These are phyloP conservation scores for Xiphydria camelus DNA, from an alignment of 2,888 invertebrate species.

Conservation along the genomic window DNA sequence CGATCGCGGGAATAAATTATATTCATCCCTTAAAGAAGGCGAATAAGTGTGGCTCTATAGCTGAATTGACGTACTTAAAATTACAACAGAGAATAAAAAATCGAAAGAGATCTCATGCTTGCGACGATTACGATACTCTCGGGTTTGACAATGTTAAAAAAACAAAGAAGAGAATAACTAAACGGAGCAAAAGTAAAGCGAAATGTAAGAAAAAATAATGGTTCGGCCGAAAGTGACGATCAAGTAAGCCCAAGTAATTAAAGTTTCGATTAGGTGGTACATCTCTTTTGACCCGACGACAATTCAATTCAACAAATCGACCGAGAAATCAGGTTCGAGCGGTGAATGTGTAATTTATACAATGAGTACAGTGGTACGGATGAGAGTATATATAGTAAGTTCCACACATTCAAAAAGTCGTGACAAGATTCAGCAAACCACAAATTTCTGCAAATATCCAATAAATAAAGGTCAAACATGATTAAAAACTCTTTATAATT, in stretches of 20 bases:
- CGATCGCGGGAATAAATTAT: not conserved
- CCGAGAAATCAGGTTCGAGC: constrained; percentile 35
- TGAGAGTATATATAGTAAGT: constrained; percentile 44
- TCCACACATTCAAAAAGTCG: constrained; percentile 56
- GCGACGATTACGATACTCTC: constrained; percentile 28
- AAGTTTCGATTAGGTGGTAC: constrained; percentile 36
- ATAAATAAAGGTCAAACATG: constrained; percentile 52
- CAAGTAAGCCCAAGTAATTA: constrained; percentile 47
- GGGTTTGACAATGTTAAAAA: constrained; percentile 24
- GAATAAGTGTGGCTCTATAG: not conserved
- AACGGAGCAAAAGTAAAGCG: constrained; percentile 49
- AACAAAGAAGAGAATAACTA: constrained; percentile 32
- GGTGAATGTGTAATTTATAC: constrained; percentile 57
- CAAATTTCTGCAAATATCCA: constrained; percentile 57
- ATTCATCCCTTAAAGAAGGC: not conserved
- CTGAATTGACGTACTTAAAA: too few relatives aligned
- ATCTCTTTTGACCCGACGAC: constrained; percentile 34
- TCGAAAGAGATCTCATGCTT: too few relatives aligned
- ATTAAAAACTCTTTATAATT: constrained; percentile 50
- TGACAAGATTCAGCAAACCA: constrained; percentile 58
- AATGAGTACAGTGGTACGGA: constrained; percentile 55
- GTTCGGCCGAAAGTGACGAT: constrained; percentile 41
- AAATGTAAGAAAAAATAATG: constrained; percentile 39
- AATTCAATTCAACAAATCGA: constrained; percentile 27
- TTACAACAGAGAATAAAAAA: not conserved